Conservation (phyloP, 2,113 vertebrate species). For the Holacanthus passer region DNA sequence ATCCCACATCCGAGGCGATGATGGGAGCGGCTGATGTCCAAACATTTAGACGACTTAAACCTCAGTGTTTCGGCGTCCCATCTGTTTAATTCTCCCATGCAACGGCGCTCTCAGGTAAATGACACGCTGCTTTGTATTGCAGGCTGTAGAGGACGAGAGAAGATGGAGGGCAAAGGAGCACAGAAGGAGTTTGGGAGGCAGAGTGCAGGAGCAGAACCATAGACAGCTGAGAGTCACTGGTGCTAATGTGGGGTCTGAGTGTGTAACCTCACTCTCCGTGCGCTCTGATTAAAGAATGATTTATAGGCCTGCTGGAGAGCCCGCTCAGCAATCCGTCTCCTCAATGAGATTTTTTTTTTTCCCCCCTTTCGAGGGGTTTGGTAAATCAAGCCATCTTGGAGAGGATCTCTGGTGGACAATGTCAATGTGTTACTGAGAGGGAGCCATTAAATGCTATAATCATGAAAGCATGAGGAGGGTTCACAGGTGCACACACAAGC, state of each 20-base stretch:
- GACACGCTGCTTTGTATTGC: constrained; percentile 32
- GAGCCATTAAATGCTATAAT: constrained; percentile 80
- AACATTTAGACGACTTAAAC: neutral
- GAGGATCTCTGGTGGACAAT: constrained; percentile 78
- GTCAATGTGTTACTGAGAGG: constrained; percentile 79
- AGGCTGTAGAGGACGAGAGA: constrained; percentile 10
- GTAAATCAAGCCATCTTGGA: constrained; percentile 86
- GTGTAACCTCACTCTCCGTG: constrained; percentile 78
- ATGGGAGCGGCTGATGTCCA: constrained; percentile 5
- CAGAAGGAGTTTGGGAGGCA: constrained; percentile 45
- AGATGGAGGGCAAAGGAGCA: constrained; percentile 58
- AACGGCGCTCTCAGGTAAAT: constrained; percentile 10
- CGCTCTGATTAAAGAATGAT: constrained; percentile 91
- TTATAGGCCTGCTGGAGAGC: constrained; percentile 81
- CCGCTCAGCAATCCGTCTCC: constrained; percentile 85
- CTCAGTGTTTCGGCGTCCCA: neutral
- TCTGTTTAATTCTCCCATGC: constrained; percentile 2
- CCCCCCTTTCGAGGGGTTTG: constrained; percentile 75
- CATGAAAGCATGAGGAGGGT: constrained; percentile 35
- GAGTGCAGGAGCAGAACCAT: constrained; percentile 57
- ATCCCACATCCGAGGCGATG: constrained; percentile 12
- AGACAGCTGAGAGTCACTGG: constrained; percentile 79
- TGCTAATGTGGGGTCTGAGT: constrained; percentile 80
- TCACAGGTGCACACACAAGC: constrained; percentile 38
- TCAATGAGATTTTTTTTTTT: constrained; percentile 83